Percentiles rank a stretch among this genome's conserved stretches.
These are phyloP conservation scores for Malacoraja senta DNA, from an alignment of 2,797 vertebrate species.

Conservation along the genomic window DNA sequence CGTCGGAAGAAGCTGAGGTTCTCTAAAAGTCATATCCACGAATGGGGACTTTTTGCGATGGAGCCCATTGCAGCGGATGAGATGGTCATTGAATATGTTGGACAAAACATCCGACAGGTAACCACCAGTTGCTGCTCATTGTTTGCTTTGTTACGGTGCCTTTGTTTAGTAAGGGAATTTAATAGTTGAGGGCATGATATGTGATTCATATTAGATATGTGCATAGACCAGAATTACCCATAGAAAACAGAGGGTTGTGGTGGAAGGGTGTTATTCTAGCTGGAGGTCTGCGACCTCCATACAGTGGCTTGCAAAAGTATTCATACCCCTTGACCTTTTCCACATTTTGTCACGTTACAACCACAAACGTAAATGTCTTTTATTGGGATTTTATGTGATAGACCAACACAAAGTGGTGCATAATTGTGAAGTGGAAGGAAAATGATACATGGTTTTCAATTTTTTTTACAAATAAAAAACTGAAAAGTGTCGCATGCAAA, in stretches of 20 bases:
- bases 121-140: constrained; percentile 40
- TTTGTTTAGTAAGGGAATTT: not conserved
- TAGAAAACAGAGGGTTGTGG: not conserved
- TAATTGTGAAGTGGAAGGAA: too few species aligned
- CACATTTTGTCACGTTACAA: too few species aligned
- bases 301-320: too few species aligned
- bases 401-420: too few species aligned
- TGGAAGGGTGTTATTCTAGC: too few species aligned
- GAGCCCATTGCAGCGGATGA: constrained; percentile 97
- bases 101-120: constrained; percentile 97
- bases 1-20: constrained; percentile 95
- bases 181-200: not conserved
- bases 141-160: not conserved
- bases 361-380: too few species aligned
- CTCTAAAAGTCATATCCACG: constrained; percentile 90
- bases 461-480: too few species aligned
- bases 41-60: constrained; percentile 95
- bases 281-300: too few species aligned
- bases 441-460: too few species aligned
- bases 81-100: constrained; percentile 96
- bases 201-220: not conserved
- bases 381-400: too few species aligned
- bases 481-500: too few species aligned
- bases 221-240: not conserved
- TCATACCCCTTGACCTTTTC: too few species aligned